phyloP scores from a whole-genome alignment of 1,140 invertebrate species.

The Coenobita brevimanus region DNA sequence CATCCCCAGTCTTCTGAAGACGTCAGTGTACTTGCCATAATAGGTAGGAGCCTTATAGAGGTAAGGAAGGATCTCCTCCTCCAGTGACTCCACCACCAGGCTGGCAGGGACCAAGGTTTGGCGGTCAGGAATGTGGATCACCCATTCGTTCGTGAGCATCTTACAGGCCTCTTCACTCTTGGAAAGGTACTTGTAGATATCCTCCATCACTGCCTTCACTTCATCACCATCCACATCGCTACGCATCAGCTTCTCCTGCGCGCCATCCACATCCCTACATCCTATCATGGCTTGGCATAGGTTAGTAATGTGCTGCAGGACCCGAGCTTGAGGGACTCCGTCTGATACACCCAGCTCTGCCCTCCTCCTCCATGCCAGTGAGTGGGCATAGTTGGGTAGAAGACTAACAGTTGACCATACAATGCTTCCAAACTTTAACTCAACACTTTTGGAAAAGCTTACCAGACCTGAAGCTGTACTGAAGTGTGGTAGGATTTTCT shows the following conservation, averaged over 20 bases:
- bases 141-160: no score
- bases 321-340: background rate
- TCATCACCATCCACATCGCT: background rate
- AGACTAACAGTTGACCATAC: conserved; percentile 30
- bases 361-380: background rate
- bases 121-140: conserved; percentile 16
- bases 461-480: background rate
- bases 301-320: conserved; percentile 6
- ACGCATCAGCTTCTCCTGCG: no score
- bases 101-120: background rate
- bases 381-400: background rate
- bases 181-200: conserved; percentile 20
- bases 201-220: conserved; percentile 21
- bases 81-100: background rate
- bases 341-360: background rate
- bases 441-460: no score
- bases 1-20: background rate
- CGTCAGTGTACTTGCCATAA: conserved; percentile 23
- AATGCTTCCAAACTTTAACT: background rate
- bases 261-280: background rate
- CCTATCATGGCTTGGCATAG: background rate
- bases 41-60: background rate
- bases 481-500: conserved; percentile 17
- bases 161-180: background rate
- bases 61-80: background rate